phyloP scores from a whole-genome alignment of 2,113 vertebrate species.

The Ciconia maguari region DNA sequence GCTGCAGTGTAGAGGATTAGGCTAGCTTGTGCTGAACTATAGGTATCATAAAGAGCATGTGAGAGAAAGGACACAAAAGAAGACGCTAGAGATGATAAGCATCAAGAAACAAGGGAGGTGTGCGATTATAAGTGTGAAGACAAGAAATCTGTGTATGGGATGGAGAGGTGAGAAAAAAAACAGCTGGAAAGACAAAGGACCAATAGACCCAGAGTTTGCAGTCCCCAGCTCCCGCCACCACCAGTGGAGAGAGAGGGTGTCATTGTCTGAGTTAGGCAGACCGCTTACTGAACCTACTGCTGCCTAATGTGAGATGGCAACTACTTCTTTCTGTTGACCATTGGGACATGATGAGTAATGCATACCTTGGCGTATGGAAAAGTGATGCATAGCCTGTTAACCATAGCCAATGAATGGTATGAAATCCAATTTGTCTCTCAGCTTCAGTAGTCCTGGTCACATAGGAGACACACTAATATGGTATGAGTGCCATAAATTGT shows the following conservation, averaged over 20 bases:
- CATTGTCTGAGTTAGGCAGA: not conserved
- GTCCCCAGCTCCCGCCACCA: rapidly evolving
- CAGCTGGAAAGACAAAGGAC: not conserved
- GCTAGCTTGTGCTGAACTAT: not conserved
- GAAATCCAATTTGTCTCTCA: not conserved
- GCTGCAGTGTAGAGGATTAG: rapidly evolving
- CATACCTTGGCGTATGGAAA: not conserved
- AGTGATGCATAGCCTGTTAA: not conserved
- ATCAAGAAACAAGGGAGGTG: not conserved
- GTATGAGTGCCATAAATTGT: not conserved
- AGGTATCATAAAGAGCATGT: not conserved
- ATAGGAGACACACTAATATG: not conserved
- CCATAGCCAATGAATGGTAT: not conserved
- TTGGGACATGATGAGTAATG: not conserved
- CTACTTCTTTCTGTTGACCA: not conserved
- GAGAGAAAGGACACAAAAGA: not conserved
- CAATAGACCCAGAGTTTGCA: not conserved
- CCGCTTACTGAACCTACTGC: not conserved
- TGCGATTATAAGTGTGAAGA: not conserved
- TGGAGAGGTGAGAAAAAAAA: not conserved
- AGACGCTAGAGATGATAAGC: not conserved
- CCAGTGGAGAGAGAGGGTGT: rapidly evolving
- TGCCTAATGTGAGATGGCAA: not conserved
- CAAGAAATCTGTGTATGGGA: not conserved
- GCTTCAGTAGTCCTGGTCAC: not conserved